Evolutionary conservation across 2,888 invertebrate species (phyloP).

Genomic region (Synanthedon formicaeformis): DNA sequence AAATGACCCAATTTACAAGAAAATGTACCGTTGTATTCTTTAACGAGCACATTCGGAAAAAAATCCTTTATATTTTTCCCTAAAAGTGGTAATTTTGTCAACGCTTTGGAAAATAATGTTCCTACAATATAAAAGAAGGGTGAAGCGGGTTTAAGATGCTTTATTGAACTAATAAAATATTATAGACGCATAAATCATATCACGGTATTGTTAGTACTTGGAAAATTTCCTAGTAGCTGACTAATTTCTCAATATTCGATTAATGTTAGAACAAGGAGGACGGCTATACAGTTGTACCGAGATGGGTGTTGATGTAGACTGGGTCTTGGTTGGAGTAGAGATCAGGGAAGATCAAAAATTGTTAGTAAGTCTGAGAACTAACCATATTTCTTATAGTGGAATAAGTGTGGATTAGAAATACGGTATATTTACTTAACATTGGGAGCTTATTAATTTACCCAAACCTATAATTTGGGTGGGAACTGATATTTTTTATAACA

Average conservation of each 20-base stretch:
- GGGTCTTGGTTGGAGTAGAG: too few species aligned
- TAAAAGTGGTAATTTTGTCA: conserved; percentile 29
- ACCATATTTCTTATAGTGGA: too few species aligned
- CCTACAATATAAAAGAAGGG: conserved; percentile 33
- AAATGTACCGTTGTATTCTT: conserved; percentile 10
- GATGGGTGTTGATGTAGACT: too few species aligned
- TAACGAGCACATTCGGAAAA: conserved; percentile 19
- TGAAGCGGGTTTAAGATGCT: conserved; percentile 35
- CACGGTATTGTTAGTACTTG: conserved; percentile 32
- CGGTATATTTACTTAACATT: too few species aligned
- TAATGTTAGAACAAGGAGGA: too few species aligned
- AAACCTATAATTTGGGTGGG: too few species aligned
- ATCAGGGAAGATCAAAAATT: too few species aligned
- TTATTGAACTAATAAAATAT: conserved; percentile 55
- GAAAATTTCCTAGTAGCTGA: conserved; percentile 27
- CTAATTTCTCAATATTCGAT: conserved; percentile 25
- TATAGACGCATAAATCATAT: conserved; percentile 46
- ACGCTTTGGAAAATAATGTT: conserved; percentile 32
- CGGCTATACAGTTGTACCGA: too few species aligned
- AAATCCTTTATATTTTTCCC: conserved; percentile 20
- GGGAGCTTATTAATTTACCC: too few species aligned
- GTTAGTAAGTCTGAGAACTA: too few species aligned
- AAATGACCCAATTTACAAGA: conserved; percentile 20
- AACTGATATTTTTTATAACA: too few species aligned
- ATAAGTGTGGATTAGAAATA: too few species aligned